These are phyloP conservation scores for Sycobia sp. DNA, from an alignment of 1,140 invertebrate species.

Conservation along the genomic window DNA sequence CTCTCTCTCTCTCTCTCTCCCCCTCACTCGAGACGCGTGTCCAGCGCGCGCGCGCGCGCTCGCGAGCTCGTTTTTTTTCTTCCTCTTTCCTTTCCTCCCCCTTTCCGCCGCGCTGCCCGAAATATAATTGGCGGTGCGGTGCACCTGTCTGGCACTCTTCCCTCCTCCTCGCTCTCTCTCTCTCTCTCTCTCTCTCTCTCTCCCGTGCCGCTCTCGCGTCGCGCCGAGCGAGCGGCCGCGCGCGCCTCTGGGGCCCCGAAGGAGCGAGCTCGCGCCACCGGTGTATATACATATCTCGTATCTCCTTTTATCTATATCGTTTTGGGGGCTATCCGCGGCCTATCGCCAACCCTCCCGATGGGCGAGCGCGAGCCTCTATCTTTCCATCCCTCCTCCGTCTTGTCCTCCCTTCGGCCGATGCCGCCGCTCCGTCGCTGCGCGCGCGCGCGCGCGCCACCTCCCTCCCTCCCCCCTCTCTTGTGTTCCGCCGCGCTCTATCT, in stretches of 20 bases:
- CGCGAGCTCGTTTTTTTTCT: constrained; percentile 3
- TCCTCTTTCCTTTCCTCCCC: not conserved
- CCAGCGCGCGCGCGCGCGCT: constrained; percentile 18
- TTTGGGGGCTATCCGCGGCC: no score
- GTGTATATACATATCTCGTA: no score
- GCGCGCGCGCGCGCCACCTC: not conserved
- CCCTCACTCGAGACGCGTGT: constrained; percentile 15
- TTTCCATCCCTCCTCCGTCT: not conserved
- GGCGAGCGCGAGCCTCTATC: not conserved
- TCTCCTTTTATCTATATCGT: no score
- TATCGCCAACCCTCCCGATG: not conserved
- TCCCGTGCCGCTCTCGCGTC: no score
- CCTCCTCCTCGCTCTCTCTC: no score
- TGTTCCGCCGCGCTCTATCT: no score
- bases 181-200: no score
- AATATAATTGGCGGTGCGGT: constrained; percentile 63
- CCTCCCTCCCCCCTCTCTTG: not conserved
- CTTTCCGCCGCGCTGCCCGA: constrained; percentile 38
- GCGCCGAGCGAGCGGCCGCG: no score
- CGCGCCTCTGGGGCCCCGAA: no score
- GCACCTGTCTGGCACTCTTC: constrained; percentile 53
- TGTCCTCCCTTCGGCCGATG: not conserved
- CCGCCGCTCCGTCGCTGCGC: not conserved
- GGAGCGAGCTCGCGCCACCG: no score
- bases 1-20: constrained; percentile 7